These are phyloP conservation scores for Drosophila testacea DNA, from an alignment of 2,888 invertebrate genomes.

Conservation along the genomic window DNA sequence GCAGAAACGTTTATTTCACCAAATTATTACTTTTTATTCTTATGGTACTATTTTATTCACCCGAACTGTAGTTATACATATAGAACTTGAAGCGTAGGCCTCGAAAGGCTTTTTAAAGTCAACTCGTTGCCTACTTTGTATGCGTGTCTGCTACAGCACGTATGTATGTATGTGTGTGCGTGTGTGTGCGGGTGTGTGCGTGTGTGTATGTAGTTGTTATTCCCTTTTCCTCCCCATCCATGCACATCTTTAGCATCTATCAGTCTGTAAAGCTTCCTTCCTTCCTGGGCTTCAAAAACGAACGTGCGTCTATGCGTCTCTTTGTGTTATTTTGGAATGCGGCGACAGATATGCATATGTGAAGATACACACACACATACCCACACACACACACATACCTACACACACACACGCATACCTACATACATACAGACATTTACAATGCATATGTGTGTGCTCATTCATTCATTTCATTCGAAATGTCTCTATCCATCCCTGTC, in stretches of 20 bases:
- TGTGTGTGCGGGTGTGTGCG: conserved; percentile 13
- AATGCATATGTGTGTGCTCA: conserved; percentile 55
- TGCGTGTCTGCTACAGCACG: conserved; percentile 56
- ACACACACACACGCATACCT: conserved; percentile 15
- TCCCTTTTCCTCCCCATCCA: not conserved
- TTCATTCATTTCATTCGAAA: conserved; percentile 74
- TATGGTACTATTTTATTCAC: too few relatives aligned
- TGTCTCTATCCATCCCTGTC: conserved; percentile 45
- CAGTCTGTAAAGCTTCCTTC: conserved; percentile 78
- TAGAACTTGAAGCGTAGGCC: conserved; percentile 20
- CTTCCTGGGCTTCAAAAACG: conserved; percentile 56
- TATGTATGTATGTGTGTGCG: conserved; percentile 13
- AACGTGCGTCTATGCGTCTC: conserved; percentile 74
- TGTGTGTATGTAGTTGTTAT: conserved; percentile 17
- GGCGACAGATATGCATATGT: conserved; percentile 76
- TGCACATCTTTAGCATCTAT: conserved; percentile 77
- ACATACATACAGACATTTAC: conserved; percentile 25
- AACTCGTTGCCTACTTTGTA: conserved; percentile 75
- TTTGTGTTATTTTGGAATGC: conserved; percentile 75
- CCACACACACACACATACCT: conserved; percentile 2
- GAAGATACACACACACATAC: conserved; percentile 34
- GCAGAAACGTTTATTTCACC: too few relatives aligned
- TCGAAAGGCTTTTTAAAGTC: conserved; percentile 67
- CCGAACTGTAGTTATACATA: not conserved
- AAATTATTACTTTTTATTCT: too few relatives aligned